Evolutionary conservation across 1,140 invertebrate species (phyloP), one percentile per base, ranked within the genome.

Genomic region (Wiebesia pumilae): DNA sequence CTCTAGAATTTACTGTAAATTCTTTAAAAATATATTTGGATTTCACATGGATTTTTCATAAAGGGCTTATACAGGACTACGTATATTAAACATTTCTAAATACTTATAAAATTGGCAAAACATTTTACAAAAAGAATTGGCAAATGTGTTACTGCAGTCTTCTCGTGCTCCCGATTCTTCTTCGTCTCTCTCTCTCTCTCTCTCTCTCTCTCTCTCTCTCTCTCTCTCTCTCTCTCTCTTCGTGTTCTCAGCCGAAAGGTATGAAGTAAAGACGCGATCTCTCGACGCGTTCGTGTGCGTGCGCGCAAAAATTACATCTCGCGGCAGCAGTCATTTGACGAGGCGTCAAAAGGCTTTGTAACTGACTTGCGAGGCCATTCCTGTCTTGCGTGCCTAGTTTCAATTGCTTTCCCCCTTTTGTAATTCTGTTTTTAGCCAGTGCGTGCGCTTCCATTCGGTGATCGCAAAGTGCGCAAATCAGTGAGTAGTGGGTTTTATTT

Each of bases 351-450:
- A 67, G 38, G 2, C 43, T 62, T 62, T 35, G 51, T 27, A 30
- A 69, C n/a, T 30, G 58, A 71, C 33, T 71, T 67, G n/a, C 47
- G 47, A 38, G 51, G 78, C 38, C 38, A n/a, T 14, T 65, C 21
- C 21, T n/a, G 27, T 81, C 43, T 21, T 69, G n/a, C 40, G 10
- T 14, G 10, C 2, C 10, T 24, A 58, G 47, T 19, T 62, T 62
- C 24, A 24, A 27, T 16, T 2, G 9, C 65, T 35, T 10, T 12
- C 71, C 24, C 21, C 27, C 35, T 21, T 75, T 10, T 43, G 27
- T 75, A 73, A 12, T 75, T 75, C 71, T 43, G 24, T n/a, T 75
- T 75, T 75, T 43, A 43, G 71, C 71, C 38, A 75, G n/a, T 75
- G 27, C 38, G 38, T 14, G 21, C 1, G 19, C 21, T 73, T 40